Evolutionary conservation across 2,888 invertebrate genomes (phyloP), one percentile per base, ranked within the genome.

Genomic region (Lithophane ornitopus): DNA sequence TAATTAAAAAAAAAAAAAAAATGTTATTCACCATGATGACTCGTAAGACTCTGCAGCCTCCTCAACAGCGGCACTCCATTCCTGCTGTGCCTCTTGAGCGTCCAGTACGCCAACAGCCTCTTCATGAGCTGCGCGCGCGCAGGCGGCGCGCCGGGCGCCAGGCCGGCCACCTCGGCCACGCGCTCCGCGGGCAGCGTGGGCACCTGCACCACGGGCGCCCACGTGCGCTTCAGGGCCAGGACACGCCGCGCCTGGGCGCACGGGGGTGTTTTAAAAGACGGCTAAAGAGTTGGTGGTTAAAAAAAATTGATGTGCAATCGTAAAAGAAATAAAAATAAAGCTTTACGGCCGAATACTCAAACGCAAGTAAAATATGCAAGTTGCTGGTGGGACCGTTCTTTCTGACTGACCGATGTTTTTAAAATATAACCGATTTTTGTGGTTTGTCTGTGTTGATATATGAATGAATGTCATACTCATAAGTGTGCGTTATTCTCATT

Each of bases 21-120:
- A n/a, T n/a, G 44, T 44, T 44, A 81, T 78, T 46, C 3, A 92
- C 93, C 92, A 72, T 93, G 93, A 75, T 93, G 91, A 34, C 89
- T 97, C 86, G 94, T 91, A 46, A 93, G 84, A 67, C 93, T 93
- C 87, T 93, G 93, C 84, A 94, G 78, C 11, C 99, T 96, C 62
- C 99, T 95, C 78, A 99, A 94, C 78, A 99, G 96, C 0, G 99
- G 99, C 14, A 99, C 99, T 0, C 99, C 99, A 91, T 99, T 99
- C 69, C 99, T 96, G 82, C 98, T 98, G 91, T 99, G 99, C 2
- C 99, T 96, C 94, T 99, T 99, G 62, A 99, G 95, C 7, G 99
- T 99, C 99, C 99, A 99, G 92, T 99, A 99, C 0, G 99, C 98
- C 74, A 99, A 98, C 22, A 99, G 96, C 6, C 99, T 97, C 91